Evolutionary conservation across 2,797 vertebrate genomes (phyloP).

Genomic region (Alosa sapidissima): DNA sequence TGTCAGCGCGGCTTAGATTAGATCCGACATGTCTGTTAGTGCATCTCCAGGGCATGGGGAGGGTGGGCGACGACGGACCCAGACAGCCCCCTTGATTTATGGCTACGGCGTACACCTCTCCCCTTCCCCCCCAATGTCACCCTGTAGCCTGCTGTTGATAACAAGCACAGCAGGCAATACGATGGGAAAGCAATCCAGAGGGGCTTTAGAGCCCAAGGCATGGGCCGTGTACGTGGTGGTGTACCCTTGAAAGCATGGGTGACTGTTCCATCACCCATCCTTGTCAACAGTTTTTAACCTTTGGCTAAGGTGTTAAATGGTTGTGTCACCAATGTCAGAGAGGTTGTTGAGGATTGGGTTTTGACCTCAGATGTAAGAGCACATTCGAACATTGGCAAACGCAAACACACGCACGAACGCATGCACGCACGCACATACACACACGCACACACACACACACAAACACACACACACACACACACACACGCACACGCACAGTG

Average conservation of each 20-base stretch:
- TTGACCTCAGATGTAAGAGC: not conserved
- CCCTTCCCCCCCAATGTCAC: constrained; percentile 48
- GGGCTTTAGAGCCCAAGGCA: constrained; percentile 1
- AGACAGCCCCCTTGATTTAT: constrained; percentile 51
- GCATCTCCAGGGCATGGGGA: not conserved
- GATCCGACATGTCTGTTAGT: constrained; percentile 42
- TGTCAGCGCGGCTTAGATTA: constrained; percentile 42
- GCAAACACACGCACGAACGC: not conserved
- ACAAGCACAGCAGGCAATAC: constrained; percentile 35
- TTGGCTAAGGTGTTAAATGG: not conserved
- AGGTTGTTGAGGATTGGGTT: not conserved
- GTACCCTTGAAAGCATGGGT: constrained; percentile 7
- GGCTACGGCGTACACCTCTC: constrained; percentile 39
- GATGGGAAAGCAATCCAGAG: constrained; percentile 28
- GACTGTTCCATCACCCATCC: constrained; percentile 2
- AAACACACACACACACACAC: not conserved
- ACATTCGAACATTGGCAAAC: not conserved
- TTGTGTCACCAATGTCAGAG: not conserved
- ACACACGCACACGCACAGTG: not conserved
- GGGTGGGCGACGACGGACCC: constrained; percentile 16
- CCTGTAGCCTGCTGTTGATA: constrained; percentile 43
- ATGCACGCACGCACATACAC: not conserved
- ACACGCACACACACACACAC: too few relatives aligned
- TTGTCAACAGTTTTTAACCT: constrained; percentile 19
- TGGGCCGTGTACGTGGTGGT: not conserved